Conservation (phyloP, 2,797 vertebrate genomes). For the Eidolon dupreanum region DNA sequence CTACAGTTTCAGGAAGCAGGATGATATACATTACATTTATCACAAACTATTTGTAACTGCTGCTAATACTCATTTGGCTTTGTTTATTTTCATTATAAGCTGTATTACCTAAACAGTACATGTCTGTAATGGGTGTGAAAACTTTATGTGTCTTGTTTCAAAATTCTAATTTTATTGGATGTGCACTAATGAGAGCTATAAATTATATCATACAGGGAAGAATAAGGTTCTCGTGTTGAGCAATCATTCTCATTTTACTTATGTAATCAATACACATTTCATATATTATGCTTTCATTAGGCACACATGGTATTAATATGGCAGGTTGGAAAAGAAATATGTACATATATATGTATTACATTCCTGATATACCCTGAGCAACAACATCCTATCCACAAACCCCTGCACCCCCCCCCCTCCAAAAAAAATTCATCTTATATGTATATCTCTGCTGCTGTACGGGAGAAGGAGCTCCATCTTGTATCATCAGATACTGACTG, state of each 20-base stretch:
- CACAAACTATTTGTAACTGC: not conserved
- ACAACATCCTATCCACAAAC: too few species aligned
- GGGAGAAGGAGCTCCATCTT: not conserved
- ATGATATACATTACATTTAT: not conserved
- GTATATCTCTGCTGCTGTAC: not conserved
- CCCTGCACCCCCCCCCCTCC: rapidly evolving
- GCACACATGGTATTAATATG: not conserved
- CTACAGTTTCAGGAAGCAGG: not conserved
- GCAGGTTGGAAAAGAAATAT: not conserved
- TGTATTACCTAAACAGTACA: not conserved
- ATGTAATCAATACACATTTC: not conserved
- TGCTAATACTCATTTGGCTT: not conserved
- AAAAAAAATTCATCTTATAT: not conserved
- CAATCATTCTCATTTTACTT: not conserved
- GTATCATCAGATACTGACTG: not conserved
- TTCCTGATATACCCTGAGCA: not conserved
- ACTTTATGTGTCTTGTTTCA: not conserved
- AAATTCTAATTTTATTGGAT: constrained; percentile 55
- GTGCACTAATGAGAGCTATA: not conserved
- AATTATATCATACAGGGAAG: not conserved
- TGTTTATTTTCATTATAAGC: not conserved
- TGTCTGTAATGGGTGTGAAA: not conserved
- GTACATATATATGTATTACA: not conserved
- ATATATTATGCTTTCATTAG: not conserved
- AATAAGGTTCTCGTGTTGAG: not conserved